Base-by-base conservation (phyloP, 2,888 invertebrate genomes). In the Lypha dubia region DNA sequence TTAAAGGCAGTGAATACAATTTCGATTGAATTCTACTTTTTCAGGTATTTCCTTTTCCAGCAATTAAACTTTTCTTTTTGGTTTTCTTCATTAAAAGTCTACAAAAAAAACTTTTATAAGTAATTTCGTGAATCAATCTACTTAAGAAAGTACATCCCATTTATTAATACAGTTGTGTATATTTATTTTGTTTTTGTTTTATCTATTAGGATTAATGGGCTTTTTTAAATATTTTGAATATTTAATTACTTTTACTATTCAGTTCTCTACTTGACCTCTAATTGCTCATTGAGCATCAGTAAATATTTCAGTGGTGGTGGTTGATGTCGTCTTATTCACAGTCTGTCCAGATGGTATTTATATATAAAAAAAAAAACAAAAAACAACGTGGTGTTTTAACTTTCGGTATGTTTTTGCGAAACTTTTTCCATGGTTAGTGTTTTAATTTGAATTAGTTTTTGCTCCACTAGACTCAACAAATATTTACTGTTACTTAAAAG, bases 251-350 rank as follows among this genome's bases (percentile, higher is more conserved):
- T 56, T 71, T 46, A 7, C 46, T 38, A 56, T 79, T 71, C 71
- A 65, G 51, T 71, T 65, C 60, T 24, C 70, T 71, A 84, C 67
- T 76, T 84, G 80, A 76, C 76, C 80, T 84, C 53, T 73, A 76
- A 67, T 44, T 65, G 76, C 41, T 49, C 65, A 73, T 58, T 17
- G 38, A 28, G 49, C 41, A 63, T 79, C 56, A 56, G 58, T 58
- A 22, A 68, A 51, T 17, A 35, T 70, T 63, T 80, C 41, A 56
- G 62, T 80, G 46, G 13, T 68, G 7, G 68, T 63, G 76, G 11
- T 53, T 62, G 76, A 13, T 6, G n/a, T 77, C 24, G 46, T 63
- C 60, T 44, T 53, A 38, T 32, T n/a, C n/a, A n/a, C n/a, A n/a
- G n/a, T n/a, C n/a, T 79, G 67, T 35, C 20, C 65, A 32, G 20